phyloP scores from a whole-genome alignment of 2,113 vertebrate genomes.

The Lycaon pictus region DNA sequence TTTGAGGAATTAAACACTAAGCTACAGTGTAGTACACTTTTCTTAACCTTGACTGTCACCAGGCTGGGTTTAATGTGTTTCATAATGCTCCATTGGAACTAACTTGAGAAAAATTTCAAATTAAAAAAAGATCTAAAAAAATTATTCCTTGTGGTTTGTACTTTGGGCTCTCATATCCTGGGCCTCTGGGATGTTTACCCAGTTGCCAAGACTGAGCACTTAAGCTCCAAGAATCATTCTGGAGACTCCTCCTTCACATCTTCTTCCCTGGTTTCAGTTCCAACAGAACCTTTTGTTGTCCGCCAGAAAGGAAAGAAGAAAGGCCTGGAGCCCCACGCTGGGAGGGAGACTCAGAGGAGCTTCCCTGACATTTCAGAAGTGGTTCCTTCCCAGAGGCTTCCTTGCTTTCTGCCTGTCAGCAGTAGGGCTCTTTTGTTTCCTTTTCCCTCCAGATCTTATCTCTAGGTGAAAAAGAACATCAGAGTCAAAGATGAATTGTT shows the following conservation, averaged over 20 bases:
- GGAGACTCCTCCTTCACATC: background rate
- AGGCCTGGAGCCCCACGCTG: background rate
- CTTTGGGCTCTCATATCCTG: background rate
- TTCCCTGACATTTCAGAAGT: background rate
- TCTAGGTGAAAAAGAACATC: background rate
- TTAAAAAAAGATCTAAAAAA: background rate
- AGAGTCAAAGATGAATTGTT: background rate
- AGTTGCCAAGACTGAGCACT: background rate
- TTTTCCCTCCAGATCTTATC: background rate
- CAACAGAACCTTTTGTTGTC: background rate
- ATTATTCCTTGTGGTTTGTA: background rate
- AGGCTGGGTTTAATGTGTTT: background rate
- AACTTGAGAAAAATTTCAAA: background rate
- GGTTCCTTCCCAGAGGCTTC: background rate
- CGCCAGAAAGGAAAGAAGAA: background rate
- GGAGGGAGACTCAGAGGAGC: background rate
- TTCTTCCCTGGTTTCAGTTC: background rate
- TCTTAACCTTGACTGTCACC: constrained; percentile 25
- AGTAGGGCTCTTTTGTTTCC: background rate
- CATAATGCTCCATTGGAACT: background rate
- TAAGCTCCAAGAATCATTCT: background rate
- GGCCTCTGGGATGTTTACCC: background rate
- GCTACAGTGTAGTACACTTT: background rate
- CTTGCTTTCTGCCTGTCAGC: background rate
- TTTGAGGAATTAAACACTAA: background rate